A percentile compares a stretch with the other conserved stretches of the same genome.
phyloP scores from a whole-genome alignment of 2,113 vertebrate genomes.

The Pollimyrus isidori region DNA sequence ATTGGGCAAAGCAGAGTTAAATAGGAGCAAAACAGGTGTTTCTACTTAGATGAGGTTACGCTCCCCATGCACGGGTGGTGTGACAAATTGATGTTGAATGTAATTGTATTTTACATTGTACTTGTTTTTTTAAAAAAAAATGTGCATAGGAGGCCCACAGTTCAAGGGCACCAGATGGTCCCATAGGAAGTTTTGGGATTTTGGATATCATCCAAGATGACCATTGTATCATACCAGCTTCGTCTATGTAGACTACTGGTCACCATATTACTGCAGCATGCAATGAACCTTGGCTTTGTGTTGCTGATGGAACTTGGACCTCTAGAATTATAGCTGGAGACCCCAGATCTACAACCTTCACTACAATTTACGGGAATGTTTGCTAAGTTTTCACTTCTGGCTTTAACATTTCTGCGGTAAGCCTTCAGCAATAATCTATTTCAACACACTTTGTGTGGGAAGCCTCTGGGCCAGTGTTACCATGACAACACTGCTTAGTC shows the following conservation, averaged over 20 bases:
- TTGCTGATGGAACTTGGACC: background rate
- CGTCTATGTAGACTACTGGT: background rate
- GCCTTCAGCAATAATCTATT: background rate
- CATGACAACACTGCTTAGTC: conserved; percentile 4
- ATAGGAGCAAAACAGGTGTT: too few species aligned
- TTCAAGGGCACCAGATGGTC: background rate
- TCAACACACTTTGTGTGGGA: background rate
- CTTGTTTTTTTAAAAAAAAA: background rate
- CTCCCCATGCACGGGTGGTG: too few species aligned
- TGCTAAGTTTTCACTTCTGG: background rate
- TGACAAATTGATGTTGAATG: background rate
- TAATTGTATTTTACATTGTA: background rate
- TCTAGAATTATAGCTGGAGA: background rate
- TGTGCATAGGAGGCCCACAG: background rate
- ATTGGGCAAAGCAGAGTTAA: too few species aligned
- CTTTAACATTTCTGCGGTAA: background rate
- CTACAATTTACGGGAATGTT: background rate
- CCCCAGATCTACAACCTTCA: background rate
- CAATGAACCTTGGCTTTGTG: background rate
- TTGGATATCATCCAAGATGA: background rate
- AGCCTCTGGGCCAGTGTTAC: background rate
- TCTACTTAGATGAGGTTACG: too few species aligned
- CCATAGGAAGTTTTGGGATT: background rate
- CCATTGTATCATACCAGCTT: background rate
- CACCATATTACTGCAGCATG: background rate